Evolutionary conservation across 2,113 vertebrate species (phyloP).

Genomic region (Pelecanoides urinatrix): DNA sequence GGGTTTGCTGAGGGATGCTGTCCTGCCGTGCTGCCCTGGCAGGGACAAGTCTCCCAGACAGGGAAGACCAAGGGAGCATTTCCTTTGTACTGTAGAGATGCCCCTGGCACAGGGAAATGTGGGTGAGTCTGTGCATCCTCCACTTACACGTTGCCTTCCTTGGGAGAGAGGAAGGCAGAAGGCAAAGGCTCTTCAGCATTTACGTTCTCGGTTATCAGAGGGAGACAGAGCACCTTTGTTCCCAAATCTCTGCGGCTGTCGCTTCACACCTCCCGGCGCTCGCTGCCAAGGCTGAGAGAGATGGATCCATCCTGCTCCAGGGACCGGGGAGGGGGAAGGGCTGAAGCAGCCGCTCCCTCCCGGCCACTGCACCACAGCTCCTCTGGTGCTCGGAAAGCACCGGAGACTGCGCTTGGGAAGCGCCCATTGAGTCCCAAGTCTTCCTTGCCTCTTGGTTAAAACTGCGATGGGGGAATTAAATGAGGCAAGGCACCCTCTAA

Average conservation of each 20-base stretch:
- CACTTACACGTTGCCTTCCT: background rate
- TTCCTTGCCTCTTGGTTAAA: background rate
- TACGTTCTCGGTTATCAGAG: accelerated
- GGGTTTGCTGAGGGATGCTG: background rate
- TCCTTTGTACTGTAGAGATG: background rate
- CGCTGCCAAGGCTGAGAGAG: background rate
- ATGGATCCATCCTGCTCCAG: background rate
- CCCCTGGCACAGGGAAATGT: accelerated
- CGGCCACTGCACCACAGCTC: accelerated
- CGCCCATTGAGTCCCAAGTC: accelerated
- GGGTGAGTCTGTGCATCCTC: background rate
- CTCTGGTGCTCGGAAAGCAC: background rate
- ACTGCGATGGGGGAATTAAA: background rate
- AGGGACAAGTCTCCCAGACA: background rate
- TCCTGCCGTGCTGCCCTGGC: background rate
- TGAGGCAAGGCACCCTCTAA: background rate
- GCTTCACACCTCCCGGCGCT: background rate
- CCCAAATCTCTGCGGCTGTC: accelerated
- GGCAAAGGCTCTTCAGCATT: background rate
- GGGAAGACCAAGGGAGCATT: background rate
- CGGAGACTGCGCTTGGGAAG: background rate
- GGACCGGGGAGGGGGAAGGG: background rate
- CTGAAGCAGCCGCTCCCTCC: background rate
- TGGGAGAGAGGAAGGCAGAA: background rate
- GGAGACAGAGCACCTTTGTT: background rate